These are phyloP conservation scores for Hyperopisus bebe DNA, from an alignment of 2,113 vertebrate genomes.

Conservation along the genomic window DNA sequence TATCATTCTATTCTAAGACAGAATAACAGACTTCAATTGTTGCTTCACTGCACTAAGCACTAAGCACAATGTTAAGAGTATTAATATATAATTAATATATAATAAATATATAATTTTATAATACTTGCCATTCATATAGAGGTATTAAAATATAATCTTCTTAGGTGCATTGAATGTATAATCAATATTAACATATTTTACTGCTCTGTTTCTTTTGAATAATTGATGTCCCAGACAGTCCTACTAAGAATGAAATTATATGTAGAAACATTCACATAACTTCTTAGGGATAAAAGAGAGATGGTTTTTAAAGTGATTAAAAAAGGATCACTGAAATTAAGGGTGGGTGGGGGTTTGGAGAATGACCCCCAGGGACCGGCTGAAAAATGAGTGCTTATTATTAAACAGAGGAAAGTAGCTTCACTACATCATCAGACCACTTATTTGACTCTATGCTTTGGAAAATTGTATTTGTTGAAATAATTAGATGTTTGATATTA, in stretches of 20 bases:
- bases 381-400: constrained; percentile 31
- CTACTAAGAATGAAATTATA: constrained; percentile 38
- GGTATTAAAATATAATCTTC: constrained; percentile 37
- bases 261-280: constrained; percentile 37
- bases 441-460: constrained; percentile 25
- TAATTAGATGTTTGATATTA: constrained; percentile 16
- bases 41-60: constrained; percentile 3
- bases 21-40: constrained; percentile 14
- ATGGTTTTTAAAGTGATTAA: constrained; percentile 31
- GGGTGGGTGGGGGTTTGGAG: constrained; percentile 12
- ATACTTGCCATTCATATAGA: constrained; percentile 17
- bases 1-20: background rate
- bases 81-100: constrained; percentile 17
- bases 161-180: constrained; percentile 35
- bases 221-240: constrained; percentile 40
- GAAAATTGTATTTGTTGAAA: constrained; percentile 22
- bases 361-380: constrained; percentile 26
- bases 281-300: constrained; percentile 40
- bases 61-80: constrained; percentile 24
- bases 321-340: constrained; percentile 39
- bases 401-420: constrained; percentile 23
- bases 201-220: constrained; percentile 39
- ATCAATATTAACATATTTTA: constrained; percentile 46
- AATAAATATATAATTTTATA: constrained; percentile 15
- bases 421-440: constrained; percentile 10